Evolutionary conservation across 2,797 vertebrate genomes (phyloP), one percentile per base, ranked within the genome.

Genomic region (Hipposideros larvatus): DNA sequence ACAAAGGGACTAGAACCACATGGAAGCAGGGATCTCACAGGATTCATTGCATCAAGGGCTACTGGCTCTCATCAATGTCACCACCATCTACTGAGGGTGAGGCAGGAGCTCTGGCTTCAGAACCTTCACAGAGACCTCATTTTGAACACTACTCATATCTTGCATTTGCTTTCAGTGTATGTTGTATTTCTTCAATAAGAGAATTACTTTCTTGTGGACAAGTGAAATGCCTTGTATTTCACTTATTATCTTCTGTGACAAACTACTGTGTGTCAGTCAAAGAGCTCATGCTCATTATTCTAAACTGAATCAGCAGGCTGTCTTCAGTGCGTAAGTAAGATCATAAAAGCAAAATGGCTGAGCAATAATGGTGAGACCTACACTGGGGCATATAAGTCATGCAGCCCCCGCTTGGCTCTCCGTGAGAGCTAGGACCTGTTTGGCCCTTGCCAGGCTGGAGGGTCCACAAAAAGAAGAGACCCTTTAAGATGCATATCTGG

Each of bases 181-280:
- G 1, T 59, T 68, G 78, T 24, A 63, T 57, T 73, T 96, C 61
- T 86, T 75, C 19, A 61, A 2, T 84, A 75, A 75, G 24, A 41
- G 1, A 18, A 46, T 84, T 59, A 53, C 59, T 85, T 48, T 73
- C 46, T 57, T 51, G 15, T 84, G 15, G 31, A 18, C 26, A 2
- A 28, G 28, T 91, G 21, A 75, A 43, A 87, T 46, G 18, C 24
- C 14, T 79, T 93, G 24, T 26, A 21, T 84, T 86, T 94, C 41
- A 34, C 51, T 31, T 13, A 19, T 78, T 41, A 73, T 73, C 22
- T 66, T 66, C 48, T 61, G 8, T 71, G 51, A 80, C 18, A 53
- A 48, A 94, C 77, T 63, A 34, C 19, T 51, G 7, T 88, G 82
- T 70, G 18, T 73, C 53, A 31, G 31, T n/a, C 19, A 31, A 26